phyloP scores from a whole-genome alignment of 2,797 vertebrate genomes.

The Netta rufina region DNA sequence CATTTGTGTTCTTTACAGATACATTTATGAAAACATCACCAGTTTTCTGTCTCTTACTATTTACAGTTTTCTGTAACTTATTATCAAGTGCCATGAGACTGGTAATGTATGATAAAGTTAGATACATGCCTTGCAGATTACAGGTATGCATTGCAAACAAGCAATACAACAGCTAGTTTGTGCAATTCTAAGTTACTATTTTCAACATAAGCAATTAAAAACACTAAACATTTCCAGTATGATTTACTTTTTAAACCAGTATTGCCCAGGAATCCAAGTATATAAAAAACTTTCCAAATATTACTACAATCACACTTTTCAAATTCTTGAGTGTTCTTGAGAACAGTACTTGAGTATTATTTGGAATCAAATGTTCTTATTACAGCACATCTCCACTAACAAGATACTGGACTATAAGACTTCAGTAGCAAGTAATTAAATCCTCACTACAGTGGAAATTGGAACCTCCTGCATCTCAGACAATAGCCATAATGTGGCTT shows the following conservation, averaged over 20 bases:
- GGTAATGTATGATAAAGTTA: background rate
- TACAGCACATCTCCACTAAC: background rate
- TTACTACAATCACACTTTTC: background rate
- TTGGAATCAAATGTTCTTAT: background rate
- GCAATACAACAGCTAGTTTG: background rate
- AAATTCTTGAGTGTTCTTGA: background rate
- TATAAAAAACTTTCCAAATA: background rate
- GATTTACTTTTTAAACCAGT: background rate
- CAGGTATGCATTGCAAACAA: background rate
- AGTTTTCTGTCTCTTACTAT: background rate
- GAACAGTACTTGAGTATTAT: background rate
- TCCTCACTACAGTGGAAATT: background rate
- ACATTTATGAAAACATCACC: background rate
- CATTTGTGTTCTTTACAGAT: background rate
- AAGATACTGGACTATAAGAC: background rate
- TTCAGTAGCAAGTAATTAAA: background rate
- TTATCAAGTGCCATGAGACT: background rate
- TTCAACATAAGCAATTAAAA: background rate
- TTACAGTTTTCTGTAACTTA: background rate
- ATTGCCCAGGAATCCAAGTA: background rate
- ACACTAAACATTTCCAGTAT: background rate
- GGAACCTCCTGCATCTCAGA: background rate
- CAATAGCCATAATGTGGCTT: background rate
- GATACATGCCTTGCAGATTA: background rate
- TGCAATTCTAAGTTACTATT: background rate